Base-by-base conservation (phyloP, 1,140 invertebrate genomes). In the Pentalonia nigronervosa region DNA sequence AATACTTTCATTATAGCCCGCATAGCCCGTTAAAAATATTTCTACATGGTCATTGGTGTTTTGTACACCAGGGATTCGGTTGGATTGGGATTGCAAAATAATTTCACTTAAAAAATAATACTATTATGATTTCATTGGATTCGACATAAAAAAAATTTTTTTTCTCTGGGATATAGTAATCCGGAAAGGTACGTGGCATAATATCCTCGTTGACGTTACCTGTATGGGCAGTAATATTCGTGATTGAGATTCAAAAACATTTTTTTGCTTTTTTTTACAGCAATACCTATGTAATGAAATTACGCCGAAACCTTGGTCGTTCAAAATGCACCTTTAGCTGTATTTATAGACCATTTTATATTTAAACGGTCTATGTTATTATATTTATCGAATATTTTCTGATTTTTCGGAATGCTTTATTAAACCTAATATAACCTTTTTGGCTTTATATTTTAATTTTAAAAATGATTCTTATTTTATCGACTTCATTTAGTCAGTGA, bases 321-420 rank as follows among this genome's bases (percentile, higher is more conserved):
- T n/a, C n/a, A 36, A 23, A 41, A 36, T 36, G n/a, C 20, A 23
- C 81, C 81, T 11, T 76, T n/a, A 23, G 36, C 34, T 21, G 17
- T 41, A 11, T 21, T 83, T 83, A 41, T 83, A 36, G 36, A 83
- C 81, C 34, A 83, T 83, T n/a, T 14, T 67, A n/a, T 50, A n/a
- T 76, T 76, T n/a, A 76, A 76, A 83, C 81, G 34, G 81, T 36
- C 36, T 83, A 83, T 83, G 81, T 83, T 83, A 9, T 83, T 83
- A 36, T 36, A 83, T 83, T 83, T 83, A 41, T 83, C 81, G 20
- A 41, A 36, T 36, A 83, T 41, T 36, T 41, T 83, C 81, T 41
- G 81, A 83, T 83, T 83, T 83, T 83, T 83, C 81, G 81, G 81
- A 83, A 83, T 83, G 81, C 81, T 83, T 83, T 83, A 83, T 36